Conservation (phyloP, 1,140 invertebrate genomes). For the Chlorops oryzae region DNA sequence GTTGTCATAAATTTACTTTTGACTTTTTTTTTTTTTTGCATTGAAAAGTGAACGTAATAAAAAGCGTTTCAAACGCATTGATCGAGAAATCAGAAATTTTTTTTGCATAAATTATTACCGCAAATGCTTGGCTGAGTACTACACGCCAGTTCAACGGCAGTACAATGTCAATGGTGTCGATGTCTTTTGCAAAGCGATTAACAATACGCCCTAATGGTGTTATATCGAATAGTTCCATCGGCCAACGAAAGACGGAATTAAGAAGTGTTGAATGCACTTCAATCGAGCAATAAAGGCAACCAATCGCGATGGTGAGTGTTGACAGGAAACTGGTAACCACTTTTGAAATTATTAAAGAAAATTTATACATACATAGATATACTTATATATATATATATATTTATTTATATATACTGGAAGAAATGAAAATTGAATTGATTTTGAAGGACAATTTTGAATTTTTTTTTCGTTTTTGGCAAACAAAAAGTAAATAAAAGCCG, state of each 20-base stretch:
- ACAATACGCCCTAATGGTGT: conserved; percentile 70
- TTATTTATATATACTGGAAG: too few species aligned
- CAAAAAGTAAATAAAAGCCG: too few species aligned
- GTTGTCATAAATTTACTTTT: too few species aligned
- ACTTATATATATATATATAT: too few species aligned
- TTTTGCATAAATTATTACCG: conserved; percentile 34
- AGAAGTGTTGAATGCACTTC: conserved; percentile 58
- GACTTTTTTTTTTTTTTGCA: too few species aligned
- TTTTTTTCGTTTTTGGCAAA: too few species aligned
- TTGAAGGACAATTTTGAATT: too few species aligned
- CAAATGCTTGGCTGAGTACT: conserved; percentile 33
- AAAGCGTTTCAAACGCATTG: too few species aligned
- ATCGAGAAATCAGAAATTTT: neutral
- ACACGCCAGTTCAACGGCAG: conserved; percentile 45
- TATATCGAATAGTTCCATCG: conserved; percentile 70
- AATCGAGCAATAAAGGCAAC: conserved; percentile 38
- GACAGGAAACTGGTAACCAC: conserved; percentile 38
- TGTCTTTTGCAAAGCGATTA: conserved; percentile 70
- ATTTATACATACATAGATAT: too few species aligned
- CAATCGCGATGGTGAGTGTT: conserved; percentile 43
- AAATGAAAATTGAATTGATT: too few species aligned
- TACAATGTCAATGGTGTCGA: conserved; percentile 60
- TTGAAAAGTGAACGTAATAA: too few species aligned
- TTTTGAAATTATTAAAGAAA: conserved; percentile 22
- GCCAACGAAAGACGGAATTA: conserved; percentile 56